Base-by-base conservation (phyloP, 2,113 vertebrate genomes). In the Anarhynchus alexandrinus region DNA sequence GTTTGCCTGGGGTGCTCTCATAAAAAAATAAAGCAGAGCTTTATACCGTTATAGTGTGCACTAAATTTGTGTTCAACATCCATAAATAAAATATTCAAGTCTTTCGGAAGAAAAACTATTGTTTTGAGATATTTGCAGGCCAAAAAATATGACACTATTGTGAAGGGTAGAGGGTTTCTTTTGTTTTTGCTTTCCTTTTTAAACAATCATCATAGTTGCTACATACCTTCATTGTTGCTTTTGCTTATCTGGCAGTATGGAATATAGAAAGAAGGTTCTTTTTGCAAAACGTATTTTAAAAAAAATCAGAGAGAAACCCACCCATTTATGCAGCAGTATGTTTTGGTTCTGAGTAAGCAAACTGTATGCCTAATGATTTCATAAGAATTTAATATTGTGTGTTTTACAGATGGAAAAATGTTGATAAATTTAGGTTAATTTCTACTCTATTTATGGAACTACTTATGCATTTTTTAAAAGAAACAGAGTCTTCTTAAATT, bases 341-440 rank as follows among this genome's bases (percentile, higher is more conserved):
- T 95, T 55, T 95, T 88, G 57, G 20, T 97, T 85, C 58, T 95
- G 88, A 97, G 71, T 74, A 95, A 95, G 94, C 95, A 85, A 93
- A 86, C 93, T 88, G 76, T 82, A 73, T 88, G 64, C 77, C 57
- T 97, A 97, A 93, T 96, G 86, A 92, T 98, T 98, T 98, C 51
- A 85, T 97, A 96, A 94, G 88, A 95, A 94, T 97, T 98, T 97
- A 94, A 90, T 93, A 96, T 80, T 96, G 87, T 96, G 91, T 97
- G 93, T 95, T 96, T 96, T 96, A 94, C 96, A 96, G 92, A 95
- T 90, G 85, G 91, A 97, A 97, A 95, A 93, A 90, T 94, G 93
- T 90, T 95, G 91, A 94, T 95, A 95, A 96, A 91, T 90, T 95
- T 96, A 95, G 95, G 88, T 93, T 97, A 83, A 94, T 97, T 98